Conservation (phyloP, 2,113 vertebrate genomes). For the Rhodinocichla rosea region DNA sequence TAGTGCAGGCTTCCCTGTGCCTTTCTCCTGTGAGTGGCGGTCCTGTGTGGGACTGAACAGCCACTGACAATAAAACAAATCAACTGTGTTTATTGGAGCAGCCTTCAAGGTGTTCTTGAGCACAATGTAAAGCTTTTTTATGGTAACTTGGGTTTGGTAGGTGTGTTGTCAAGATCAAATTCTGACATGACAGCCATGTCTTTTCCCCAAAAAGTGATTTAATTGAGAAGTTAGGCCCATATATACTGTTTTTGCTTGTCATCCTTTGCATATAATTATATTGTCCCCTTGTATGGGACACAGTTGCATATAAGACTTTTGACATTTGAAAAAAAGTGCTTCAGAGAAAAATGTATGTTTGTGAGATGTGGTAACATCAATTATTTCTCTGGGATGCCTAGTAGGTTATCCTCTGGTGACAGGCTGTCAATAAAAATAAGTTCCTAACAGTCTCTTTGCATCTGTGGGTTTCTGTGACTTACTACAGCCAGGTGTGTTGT, state of each 20-base stretch:
- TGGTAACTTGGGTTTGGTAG: background rate
- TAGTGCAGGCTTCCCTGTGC: background rate
- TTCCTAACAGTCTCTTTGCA: background rate
- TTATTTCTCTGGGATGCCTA: background rate
- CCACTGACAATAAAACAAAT: background rate
- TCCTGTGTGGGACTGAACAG: background rate
- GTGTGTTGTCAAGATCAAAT: background rate
- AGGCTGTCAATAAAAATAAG: background rate
- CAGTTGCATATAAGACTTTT: background rate
- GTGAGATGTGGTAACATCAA: background rate
- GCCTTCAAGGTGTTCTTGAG: background rate
- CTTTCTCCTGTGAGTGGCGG: background rate
- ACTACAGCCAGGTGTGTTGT: background rate
- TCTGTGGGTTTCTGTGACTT: fast-evolving
- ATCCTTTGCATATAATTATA: background rate
- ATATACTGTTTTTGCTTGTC: fast-evolving
- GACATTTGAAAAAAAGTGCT: background rate
- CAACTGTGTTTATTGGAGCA: background rate
- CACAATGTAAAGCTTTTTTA: background rate
- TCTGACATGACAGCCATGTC: background rate
- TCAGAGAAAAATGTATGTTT: background rate
- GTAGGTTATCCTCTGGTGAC: background rate
- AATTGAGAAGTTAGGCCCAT: background rate
- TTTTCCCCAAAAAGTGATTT: background rate
- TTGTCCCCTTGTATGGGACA: background rate